A percentile compares a stretch with the other conserved stretches of the same genome.
These are phyloP conservation scores for Junco hyemalis DNA, from an alignment of 2,113 vertebrate genomes.

Conservation along the genomic window DNA sequence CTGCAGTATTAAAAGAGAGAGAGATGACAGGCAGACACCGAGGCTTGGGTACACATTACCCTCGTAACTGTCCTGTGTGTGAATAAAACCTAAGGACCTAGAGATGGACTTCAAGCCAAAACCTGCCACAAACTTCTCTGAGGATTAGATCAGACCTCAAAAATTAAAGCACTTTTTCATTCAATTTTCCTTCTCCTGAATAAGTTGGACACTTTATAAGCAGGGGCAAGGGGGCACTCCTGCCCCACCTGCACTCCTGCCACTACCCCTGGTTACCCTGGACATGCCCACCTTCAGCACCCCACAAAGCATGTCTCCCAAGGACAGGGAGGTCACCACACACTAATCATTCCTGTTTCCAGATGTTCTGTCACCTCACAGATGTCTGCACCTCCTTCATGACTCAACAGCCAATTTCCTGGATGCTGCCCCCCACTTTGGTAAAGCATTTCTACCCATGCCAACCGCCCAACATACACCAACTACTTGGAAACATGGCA, in stretches of 20 bases:
- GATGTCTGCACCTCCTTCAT: not conserved
- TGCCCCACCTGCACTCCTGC: not conserved
- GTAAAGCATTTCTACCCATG: not conserved
- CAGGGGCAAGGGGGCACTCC: not conserved
- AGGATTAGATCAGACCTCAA: not conserved
- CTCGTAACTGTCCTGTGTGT: not conserved
- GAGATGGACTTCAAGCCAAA: not conserved
- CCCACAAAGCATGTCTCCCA: fast-evolving
- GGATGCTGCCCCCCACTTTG: fast-evolving
- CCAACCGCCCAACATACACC: not conserved
- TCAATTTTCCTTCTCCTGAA: not conserved
- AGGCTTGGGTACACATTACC: not conserved
- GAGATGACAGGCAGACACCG: not conserved
- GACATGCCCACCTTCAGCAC: not conserved
- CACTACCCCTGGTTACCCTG: fast-evolving
- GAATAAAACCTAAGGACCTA: not conserved
- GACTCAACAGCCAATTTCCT: not conserved
- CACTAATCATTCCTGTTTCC: not conserved
- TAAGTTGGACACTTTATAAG: not conserved
- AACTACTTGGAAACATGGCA: fast-evolving
- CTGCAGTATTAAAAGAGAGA: not conserved
- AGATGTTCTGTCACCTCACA: not conserved
- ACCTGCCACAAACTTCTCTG: not conserved
- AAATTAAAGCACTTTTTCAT: not conserved
- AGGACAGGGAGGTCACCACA: not conserved